These are phyloP conservation scores for Xylota sylvarum DNA, from an alignment of 2,888 invertebrate species.

Conservation along the genomic window DNA sequence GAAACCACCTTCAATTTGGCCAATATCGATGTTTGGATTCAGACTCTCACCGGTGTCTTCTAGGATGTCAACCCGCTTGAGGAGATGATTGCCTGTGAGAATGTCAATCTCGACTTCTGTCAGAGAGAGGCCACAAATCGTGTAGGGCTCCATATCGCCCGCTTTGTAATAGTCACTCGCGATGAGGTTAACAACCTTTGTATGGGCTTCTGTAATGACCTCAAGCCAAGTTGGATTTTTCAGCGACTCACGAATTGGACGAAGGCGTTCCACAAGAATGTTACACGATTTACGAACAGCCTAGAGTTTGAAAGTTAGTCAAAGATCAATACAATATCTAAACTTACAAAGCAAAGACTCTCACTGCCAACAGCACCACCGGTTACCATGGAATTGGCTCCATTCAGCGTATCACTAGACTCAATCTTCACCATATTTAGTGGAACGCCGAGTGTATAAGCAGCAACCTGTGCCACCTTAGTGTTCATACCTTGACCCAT, in stretches of 20 bases:
- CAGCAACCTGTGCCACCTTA: slow-evolving; percentile 91
- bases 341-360: slow-evolving; percentile 86
- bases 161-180: slow-evolving; percentile 87
- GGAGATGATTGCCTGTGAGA: slow-evolving; percentile 91
- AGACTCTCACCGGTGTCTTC: slow-evolving; percentile 91
- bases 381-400: slow-evolving; percentile 89
- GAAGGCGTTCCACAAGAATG: slow-evolving; percentile 87
- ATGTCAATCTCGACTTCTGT: slow-evolving; percentile 92
- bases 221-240: slow-evolving; percentile 87
- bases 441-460: slow-evolving; percentile 89
- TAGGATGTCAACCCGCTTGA: slow-evolving; percentile 89
- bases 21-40: slow-evolving; percentile 90
- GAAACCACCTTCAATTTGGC: slow-evolving; percentile 93
- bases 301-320: slow-evolving; percentile 78
- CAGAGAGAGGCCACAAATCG: slow-evolving; percentile 88
- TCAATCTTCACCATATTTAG: slow-evolving; percentile 89
- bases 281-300: slow-evolving; percentile 88
- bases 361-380: slow-evolving; percentile 92
- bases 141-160: slow-evolving; percentile 87
- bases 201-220: slow-evolving; percentile 86
- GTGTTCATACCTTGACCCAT: slow-evolving; percentile 92
- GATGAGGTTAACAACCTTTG: slow-evolving; percentile 87
- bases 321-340: background rate
- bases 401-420: slow-evolving; percentile 87
- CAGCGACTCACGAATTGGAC: slow-evolving; percentile 86